Conservation (phyloP, 2,797 vertebrate species). For the Gymnoscopelus microlampas region DNA sequence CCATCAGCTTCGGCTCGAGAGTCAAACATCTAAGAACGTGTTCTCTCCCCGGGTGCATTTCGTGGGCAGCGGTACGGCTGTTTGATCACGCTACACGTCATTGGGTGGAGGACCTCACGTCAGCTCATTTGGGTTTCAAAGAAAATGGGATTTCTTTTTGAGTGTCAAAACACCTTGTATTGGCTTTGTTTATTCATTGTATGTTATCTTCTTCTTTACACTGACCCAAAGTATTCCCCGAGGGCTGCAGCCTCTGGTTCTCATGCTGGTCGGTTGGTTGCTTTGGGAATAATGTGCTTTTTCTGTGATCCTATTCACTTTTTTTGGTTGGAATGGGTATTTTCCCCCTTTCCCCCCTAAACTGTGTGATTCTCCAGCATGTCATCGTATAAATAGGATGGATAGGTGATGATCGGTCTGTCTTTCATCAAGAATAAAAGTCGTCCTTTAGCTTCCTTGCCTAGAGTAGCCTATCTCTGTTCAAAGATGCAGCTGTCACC, state of each 20-base stretch:
- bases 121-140: slow-evolving; percentile 82
- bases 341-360: slow-evolving; percentile 22
- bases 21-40: slow-evolving; percentile 39
- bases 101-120: slow-evolving; percentile 44
- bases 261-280: slow-evolving; percentile 35
- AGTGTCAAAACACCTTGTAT: slow-evolving; percentile 52
- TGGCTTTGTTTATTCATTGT: slow-evolving; percentile 55
- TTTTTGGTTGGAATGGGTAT: slow-evolving; percentile 32
- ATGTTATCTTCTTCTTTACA: slow-evolving; percentile 40
- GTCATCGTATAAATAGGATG: slow-evolving; percentile 30
- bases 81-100: slow-evolving; percentile 20
- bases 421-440: slow-evolving; percentile 35
- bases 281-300: slow-evolving; percentile 56
- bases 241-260: slow-evolving; percentile 35
- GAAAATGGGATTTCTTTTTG: slow-evolving; percentile 59
- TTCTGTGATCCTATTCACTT: slow-evolving; percentile 45
- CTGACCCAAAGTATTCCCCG: slow-evolving; percentile 66
- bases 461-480: slow-evolving; percentile 25
- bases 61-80: slow-evolving; percentile 41
- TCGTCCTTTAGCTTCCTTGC: slow-evolving; percentile 14
- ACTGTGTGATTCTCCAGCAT: slow-evolving; percentile 18
- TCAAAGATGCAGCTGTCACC: slow-evolving; percentile 51
- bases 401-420: slow-evolving; percentile 8
- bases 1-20: slow-evolving; percentile 33
- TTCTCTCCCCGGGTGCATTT: slow-evolving; percentile 21